Base-by-base conservation (phyloP, 1,140 invertebrate species). In the Zaprionus inermis region DNA sequence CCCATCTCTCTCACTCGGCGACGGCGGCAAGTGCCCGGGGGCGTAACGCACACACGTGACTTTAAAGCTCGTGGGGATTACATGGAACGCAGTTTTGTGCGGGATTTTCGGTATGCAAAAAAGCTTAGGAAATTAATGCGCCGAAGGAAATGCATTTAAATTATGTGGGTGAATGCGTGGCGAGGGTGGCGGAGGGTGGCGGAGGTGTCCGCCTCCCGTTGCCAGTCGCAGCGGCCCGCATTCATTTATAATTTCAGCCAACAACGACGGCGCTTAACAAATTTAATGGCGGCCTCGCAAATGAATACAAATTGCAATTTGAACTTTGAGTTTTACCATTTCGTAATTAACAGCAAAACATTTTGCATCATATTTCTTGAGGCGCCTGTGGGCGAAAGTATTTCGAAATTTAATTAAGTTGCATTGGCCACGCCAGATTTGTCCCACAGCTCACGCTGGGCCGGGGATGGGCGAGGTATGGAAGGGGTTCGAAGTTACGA, bases 61-160 rank as follows among this genome's bases (percentile, higher is more conserved):
- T 88, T 88, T 88, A 88, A 86, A 88, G 84, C 84, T 88, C 81
- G 67, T 74, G 83, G 83, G 83, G 84, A 88, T 88, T 89, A 88
- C 84, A 88, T 80, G 77, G 58, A 88, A 80, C 79, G 82, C 81
- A 85, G 81, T 85, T 85, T 78, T 86, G 78, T 72, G 68, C 69
- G 72, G 79, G 72, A 76, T 86, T 88, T 82, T 88, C 66, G 67
- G 72, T 74, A 88, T 86, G 83, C 76, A 88, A 86, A 86, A 79
- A 88, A 88, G 84, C 84, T 88, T 88, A 88, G 83, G 76, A 88
- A 88, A 88, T 88, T 89, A 88, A 83, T 88, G 84, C 83, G 84
- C 69, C 82, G 73, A 89, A 89, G 83, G 84, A 88, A 88, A 83
- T 88, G 83, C 83, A 88, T 88, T 88, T 88, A 89, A 88, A 88